phyloP scores from a whole-genome alignment of 2,113 vertebrate species.

The Pipra filicauda region DNA sequence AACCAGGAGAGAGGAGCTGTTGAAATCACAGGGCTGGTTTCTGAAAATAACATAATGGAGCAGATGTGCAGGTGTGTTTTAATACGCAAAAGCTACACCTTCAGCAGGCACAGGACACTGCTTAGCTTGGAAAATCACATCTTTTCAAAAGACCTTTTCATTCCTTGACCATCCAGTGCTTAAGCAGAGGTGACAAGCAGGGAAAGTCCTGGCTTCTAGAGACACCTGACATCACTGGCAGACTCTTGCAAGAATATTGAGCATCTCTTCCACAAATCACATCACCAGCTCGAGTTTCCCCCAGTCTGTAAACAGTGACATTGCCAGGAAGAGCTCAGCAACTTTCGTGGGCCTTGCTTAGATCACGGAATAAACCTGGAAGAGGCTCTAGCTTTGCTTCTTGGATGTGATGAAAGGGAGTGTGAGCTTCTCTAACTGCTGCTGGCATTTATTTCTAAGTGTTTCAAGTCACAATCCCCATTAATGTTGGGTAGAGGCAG shows the following conservation, averaged over 20 bases:
- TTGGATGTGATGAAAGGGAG: background rate
- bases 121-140: background rate
- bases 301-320: background rate
- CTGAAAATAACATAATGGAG: background rate
- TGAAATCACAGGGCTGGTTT: fast-evolving
- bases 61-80: background rate
- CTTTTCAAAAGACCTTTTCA: background rate
- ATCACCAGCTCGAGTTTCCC: background rate
- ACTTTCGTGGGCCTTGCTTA: background rate
- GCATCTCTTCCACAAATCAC: background rate
- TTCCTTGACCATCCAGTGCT: background rate
- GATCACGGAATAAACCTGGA: background rate
- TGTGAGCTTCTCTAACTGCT: background rate
- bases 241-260: background rate
- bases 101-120: background rate
- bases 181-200: background rate
- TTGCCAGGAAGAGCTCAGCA: background rate
- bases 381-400: background rate
- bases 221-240: background rate
- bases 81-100: background rate
- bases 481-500: background rate
- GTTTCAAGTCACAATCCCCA: background rate
- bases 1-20: background rate
- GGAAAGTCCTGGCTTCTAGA: background rate
- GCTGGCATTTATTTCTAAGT: background rate